A percentile compares a stretch with the other conserved stretches of the same genome.
These are phyloP conservation scores for Adoxophyes honmai DNA, from an alignment of 1,140 invertebrate genomes.

Conservation along the genomic window DNA sequence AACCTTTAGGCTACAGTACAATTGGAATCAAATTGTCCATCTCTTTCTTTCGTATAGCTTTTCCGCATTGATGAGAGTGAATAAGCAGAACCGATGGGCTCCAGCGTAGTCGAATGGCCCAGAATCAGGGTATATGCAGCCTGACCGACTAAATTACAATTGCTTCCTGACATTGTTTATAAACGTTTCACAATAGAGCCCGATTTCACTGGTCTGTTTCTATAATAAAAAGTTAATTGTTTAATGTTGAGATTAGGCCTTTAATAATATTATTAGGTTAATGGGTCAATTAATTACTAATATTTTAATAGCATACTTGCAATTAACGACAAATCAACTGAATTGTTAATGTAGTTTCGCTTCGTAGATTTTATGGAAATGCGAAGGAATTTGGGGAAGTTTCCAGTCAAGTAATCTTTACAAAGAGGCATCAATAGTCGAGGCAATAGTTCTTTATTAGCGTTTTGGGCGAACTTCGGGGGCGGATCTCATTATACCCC, in stretches of 20 bases:
- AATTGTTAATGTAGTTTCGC: too few relatives aligned
- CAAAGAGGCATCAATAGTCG: neutral
- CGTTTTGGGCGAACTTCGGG: neutral
- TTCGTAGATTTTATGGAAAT: too few relatives aligned
- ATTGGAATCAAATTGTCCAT: neutral
- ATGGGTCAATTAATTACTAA: too few relatives aligned
- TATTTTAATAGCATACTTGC: too few relatives aligned
- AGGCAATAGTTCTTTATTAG: conserved; percentile 11
- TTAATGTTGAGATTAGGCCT: neutral
- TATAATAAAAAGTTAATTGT: conserved; percentile 7
- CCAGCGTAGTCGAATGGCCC: neutral
- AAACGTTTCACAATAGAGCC: conserved; percentile 22
- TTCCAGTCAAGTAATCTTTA: neutral
- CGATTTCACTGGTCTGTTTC: conserved; percentile 19
- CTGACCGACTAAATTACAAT: conserved; percentile 39
- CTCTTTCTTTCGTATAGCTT: too few relatives aligned
- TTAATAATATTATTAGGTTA: neutral
- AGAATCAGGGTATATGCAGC: conserved; percentile 16
- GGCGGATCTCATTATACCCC: neutral
- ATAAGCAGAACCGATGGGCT: neutral
- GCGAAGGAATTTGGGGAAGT: neutral
- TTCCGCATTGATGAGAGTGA: too few relatives aligned
- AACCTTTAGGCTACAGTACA: neutral
- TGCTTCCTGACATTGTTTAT: conserved; percentile 45
- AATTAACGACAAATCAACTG: too few relatives aligned